Conservation (phyloP, 2,888 invertebrate species). For the Acleris laterana region DNA sequence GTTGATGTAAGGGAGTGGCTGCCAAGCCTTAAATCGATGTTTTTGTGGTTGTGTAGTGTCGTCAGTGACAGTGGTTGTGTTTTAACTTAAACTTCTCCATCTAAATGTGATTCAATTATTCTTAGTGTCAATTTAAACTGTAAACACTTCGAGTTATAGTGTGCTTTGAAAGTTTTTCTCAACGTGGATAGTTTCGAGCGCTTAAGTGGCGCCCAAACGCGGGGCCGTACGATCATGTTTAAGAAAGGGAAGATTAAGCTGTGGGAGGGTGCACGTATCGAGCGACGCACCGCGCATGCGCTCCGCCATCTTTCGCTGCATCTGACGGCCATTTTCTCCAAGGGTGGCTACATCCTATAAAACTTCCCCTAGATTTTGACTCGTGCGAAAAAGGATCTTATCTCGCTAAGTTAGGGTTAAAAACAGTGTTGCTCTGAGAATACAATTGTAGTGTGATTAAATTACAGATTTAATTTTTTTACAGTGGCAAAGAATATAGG, state of each 20-base stretch:
- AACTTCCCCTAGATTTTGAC: conserved; percentile 39
- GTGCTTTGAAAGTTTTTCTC: too few relatives aligned
- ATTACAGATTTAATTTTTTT: conserved; percentile 9
- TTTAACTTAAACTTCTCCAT: conserved; percentile 6
- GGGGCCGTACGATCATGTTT: conserved; percentile 22
- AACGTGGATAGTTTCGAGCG: conserved; percentile 21
- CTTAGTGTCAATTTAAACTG: too few relatives aligned
- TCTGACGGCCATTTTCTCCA: conserved; percentile 73
- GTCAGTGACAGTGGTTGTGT: conserved; percentile 29
- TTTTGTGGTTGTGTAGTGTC: conserved; percentile 39
- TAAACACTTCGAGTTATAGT: too few relatives aligned
- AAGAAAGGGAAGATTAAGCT: conserved; percentile 52
- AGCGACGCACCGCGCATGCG: conserved; percentile 78
- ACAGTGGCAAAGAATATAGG: too few relatives aligned
- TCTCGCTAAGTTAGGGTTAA: background rate
- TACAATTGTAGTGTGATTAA: conserved; percentile 3
- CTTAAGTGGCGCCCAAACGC: conserved; percentile 15
- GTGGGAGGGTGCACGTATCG: conserved; percentile 77
- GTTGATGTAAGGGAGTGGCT: conserved; percentile 40
- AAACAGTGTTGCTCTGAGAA: background rate
- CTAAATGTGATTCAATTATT: background rate
- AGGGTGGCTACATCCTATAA: conserved; percentile 54
- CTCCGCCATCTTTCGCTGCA: conserved; percentile 72
- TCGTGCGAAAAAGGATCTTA: conserved; percentile 26
- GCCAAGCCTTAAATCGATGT: conserved; percentile 39